Percentiles rank a stretch among this genome's conserved stretches.
Conservation (phyloP, 2,797 vertebrate species). For the Siniperca obscura region DNA sequence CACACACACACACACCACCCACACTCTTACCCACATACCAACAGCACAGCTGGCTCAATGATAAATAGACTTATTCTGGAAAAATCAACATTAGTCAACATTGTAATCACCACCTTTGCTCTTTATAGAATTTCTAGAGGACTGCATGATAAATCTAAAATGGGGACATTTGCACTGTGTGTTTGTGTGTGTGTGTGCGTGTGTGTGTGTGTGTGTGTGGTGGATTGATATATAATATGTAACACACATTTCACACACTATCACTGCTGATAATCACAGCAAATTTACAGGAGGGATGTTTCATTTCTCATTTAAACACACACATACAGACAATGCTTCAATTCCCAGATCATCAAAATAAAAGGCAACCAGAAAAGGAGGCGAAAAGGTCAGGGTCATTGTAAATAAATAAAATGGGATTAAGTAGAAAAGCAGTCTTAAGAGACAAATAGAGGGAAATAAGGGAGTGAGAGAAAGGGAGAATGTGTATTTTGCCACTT, state of each 20-base stretch:
- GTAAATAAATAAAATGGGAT: constrained; percentile 6
- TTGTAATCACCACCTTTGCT: constrained; percentile 92
- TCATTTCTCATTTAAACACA: neutral
- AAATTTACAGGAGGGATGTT: neutral
- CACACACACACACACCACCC: constrained; percentile 12
- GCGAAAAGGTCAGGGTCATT: neutral
- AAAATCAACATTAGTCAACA: constrained; percentile 94
- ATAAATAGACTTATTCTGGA: constrained; percentile 93
- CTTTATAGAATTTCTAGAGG: constrained; percentile 93
- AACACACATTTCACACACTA: constrained; percentile 14
- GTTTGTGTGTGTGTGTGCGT: constrained; percentile 66
- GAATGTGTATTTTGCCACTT: neutral
- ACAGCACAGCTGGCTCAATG: constrained; percentile 84
- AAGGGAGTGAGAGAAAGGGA: too few species aligned
- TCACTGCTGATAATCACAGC: neutral
- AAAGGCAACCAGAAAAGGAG: neutral
- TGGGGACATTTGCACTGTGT: constrained; percentile 88
- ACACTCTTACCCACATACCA: constrained; percentile 25
- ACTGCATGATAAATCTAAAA: constrained; percentile 94
- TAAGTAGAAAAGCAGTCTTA: neutral
- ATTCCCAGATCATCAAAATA: neutral
- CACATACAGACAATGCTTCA: neutral
- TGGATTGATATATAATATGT: constrained; percentile 23
- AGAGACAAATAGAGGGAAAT: neutral
- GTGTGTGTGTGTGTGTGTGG: constrained; percentile 22